Evolutionary conservation across 2,888 invertebrate species (phyloP), one percentile per base, ranked within the genome.

Genomic region (Drosophila kanekoi): DNA sequence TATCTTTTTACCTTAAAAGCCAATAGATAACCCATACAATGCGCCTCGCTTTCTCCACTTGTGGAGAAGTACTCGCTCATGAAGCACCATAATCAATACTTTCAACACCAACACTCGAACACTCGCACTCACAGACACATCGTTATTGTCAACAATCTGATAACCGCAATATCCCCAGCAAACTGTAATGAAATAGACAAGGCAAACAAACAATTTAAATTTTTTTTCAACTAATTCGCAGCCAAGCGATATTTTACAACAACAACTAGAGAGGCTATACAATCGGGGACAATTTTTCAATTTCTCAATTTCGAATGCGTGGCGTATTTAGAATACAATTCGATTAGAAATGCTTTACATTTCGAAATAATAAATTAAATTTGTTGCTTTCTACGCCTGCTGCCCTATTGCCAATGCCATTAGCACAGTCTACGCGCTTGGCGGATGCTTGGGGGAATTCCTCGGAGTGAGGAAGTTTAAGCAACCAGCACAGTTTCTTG

Each of bases 271-370:
- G 10, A 10, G 10, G 38, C 35, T 28, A 67, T 51, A 75, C 71
- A 75, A 83, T 72, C 65, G 81, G 63, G 76, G 72, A 75, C 67
- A 71, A 80, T 77, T 74, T 81, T 75, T 73, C 73, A 82, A 89
- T 90, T 87, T 81, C 85, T 81, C 89, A 90, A 91, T 91, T 90
- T 73, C 41, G 85, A 65, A 71, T 76, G 83, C 78, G 68, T 51
- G 80, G 90, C 88, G 89, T 91, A 90, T 91, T 91, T 91, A 81
- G 81, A 90, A 89, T 84, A 82, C 91, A 85, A 91, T 91, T 91
- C 91, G 91, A 91, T 91, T 91, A 90, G 91, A 86, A 89, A 90
- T 89, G 90, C 91, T 88, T 81, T 87, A 90, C 91, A 89, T 84
- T 83, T 84, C 85, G 79, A 88, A 84, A 85, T 85, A 91, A 90